phyloP scores from a whole-genome alignment of 2,888 invertebrate genomes.

The Pollenia amentaria region DNA sequence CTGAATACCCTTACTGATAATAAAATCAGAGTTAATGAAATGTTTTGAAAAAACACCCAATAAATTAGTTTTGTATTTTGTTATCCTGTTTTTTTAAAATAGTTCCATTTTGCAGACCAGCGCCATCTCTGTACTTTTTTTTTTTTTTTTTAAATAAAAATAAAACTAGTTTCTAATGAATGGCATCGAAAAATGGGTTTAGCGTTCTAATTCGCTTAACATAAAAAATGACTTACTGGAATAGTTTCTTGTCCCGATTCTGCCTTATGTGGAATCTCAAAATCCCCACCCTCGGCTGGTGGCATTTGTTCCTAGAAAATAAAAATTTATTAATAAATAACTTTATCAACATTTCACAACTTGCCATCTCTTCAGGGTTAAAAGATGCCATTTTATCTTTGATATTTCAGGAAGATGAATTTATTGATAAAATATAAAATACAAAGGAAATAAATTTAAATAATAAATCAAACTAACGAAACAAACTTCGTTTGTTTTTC shows the following conservation, averaged over 20 bases:
- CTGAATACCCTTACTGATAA: too few relatives aligned
- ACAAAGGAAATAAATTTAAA: conserved; percentile 35
- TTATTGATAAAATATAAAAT: conserved; percentile 35
- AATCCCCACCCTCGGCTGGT: conserved; percentile 44
- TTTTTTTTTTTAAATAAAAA: too few relatives aligned
- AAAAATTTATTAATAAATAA: background rate
- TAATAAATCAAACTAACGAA: conserved; percentile 15
- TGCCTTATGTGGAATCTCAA: conserved; percentile 21
- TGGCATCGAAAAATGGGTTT: too few relatives aligned
- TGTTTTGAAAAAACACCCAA: too few relatives aligned
- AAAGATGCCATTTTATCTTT: conserved; percentile 54
- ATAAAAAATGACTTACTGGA: conserved; percentile 59
- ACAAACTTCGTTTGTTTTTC: conserved; percentile 6
- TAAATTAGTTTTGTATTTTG: too few relatives aligned
- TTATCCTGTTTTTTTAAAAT: too few relatives aligned
- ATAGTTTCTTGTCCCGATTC: conserved; percentile 48
- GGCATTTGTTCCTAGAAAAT: conserved; percentile 45
- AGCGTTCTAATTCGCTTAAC: too few relatives aligned
- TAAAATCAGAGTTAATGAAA: too few relatives aligned
- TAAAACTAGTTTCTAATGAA: too few relatives aligned
- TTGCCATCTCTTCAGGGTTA: background rate
- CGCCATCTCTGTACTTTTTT: too few relatives aligned
- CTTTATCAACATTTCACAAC: background rate
- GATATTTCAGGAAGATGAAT: conserved; percentile 20
- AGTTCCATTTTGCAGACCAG: too few relatives aligned